These are phyloP conservation scores for Cariama cristata DNA, from an alignment of 2,113 vertebrate species.

Conservation along the genomic window DNA sequence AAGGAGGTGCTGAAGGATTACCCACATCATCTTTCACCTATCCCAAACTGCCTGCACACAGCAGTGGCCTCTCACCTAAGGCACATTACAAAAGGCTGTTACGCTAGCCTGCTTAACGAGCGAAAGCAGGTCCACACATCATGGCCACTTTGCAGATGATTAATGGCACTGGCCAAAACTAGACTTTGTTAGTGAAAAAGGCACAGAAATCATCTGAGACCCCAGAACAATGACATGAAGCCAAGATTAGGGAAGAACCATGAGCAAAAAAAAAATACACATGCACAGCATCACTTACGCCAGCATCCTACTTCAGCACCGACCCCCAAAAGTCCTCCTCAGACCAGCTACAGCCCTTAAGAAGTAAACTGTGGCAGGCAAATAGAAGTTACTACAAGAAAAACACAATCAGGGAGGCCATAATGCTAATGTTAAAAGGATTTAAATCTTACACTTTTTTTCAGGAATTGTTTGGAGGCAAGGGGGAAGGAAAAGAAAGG, in stretches of 20 bases:
- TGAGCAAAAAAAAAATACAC: not conserved
- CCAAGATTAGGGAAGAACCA: not conserved
- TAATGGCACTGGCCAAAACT: not conserved
- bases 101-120: not conserved
- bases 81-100: not conserved
- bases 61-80: not conserved
- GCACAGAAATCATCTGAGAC: not conserved
- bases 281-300: rapidly evolving
- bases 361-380: not conserved
- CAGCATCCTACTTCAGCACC: not conserved
- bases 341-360: not conserved
- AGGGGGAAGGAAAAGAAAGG: not conserved
- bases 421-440: not conserved
- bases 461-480: not conserved
- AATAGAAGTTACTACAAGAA: not conserved
- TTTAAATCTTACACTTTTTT: not conserved
- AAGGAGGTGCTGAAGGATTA: not conserved
- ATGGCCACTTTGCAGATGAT: not conserved
- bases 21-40: not conserved
- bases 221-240: not conserved
- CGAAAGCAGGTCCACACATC: too few species aligned
- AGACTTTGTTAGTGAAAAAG: not conserved
- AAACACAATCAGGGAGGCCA: not conserved
- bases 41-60: not conserved
- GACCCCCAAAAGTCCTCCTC: not conserved